Conservation (phyloP, 2,888 invertebrate genomes). For the Tachina grossa region DNA sequence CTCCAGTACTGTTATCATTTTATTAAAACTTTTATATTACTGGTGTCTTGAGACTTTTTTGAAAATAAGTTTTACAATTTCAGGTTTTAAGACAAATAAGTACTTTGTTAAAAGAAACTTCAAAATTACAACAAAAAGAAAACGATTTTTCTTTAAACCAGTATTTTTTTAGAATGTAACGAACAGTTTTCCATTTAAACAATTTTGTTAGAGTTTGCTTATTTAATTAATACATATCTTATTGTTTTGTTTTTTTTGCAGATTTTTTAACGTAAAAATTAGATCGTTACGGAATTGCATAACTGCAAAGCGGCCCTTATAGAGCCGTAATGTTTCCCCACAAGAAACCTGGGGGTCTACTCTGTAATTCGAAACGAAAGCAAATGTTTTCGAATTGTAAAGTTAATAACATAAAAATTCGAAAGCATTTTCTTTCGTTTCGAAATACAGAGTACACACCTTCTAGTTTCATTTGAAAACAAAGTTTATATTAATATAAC, state of each 20-base stretch:
- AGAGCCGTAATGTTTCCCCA: not conserved
- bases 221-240: not conserved
- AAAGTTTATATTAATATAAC: conserved; percentile 12
- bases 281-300: not conserved
- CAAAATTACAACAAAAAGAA: not conserved
- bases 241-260: not conserved
- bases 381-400: too few relatives aligned
- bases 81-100: too few relatives aligned
- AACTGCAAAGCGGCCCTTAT: not conserved
- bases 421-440: too few relatives aligned
- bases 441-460: too few relatives aligned
- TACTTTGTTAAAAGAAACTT: not conserved
- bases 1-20: too few relatives aligned
- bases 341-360: not conserved
- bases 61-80: too few relatives aligned
- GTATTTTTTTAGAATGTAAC: not conserved
- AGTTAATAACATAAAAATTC: too few relatives aligned
- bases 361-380: too few relatives aligned
- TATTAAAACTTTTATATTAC: too few relatives aligned
- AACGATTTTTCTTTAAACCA: not conserved
- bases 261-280: not conserved
- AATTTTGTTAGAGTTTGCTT: not conserved
- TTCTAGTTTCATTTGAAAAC: not conserved
- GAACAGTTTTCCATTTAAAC: not conserved
- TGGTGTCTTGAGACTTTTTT: too few relatives aligned